These are phyloP conservation scores for Globia sparganii DNA, from an alignment of 2,888 invertebrate genomes.

Conservation along the genomic window DNA sequence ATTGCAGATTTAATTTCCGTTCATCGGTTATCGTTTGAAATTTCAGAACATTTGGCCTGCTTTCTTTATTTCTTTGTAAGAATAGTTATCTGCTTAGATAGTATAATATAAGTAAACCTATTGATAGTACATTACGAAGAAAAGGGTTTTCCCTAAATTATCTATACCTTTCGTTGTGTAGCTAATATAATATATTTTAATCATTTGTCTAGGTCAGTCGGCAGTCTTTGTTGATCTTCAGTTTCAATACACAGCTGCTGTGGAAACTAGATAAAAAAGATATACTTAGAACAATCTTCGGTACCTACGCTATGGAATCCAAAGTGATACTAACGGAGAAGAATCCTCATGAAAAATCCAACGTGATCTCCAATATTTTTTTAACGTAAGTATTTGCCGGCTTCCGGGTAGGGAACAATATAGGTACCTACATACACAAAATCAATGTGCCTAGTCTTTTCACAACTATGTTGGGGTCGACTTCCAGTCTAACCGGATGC, in stretches of 20 bases:
- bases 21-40: neutral
- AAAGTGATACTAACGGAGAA: constrained; percentile 91
- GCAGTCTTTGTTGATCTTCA: neutral
- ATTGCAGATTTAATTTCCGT: neutral
- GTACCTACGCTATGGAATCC: constrained; percentile 90
- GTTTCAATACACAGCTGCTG: neutral
- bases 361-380: constrained; percentile 90
- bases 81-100: constrained; percentile 1
- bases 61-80: too few relatives aligned
- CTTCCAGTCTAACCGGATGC: too few relatives aligned
- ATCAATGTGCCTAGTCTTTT: too few relatives aligned
- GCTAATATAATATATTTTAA: neutral
- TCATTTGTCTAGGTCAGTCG: constrained; percentile 11
- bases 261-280: neutral
- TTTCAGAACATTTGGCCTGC: neutral
- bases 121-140: neutral
- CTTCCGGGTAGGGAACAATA: neutral
- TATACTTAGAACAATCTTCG: neutral
- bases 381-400: constrained; percentile 90
- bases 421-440: neutral
- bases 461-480: too few relatives aligned
- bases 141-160: constrained; percentile 11
- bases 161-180: neutral
- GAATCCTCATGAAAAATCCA: constrained; percentile 91
- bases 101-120: neutral